Base-by-base conservation (phyloP, 1,140 invertebrate species). In the Euura lappo region DNA sequence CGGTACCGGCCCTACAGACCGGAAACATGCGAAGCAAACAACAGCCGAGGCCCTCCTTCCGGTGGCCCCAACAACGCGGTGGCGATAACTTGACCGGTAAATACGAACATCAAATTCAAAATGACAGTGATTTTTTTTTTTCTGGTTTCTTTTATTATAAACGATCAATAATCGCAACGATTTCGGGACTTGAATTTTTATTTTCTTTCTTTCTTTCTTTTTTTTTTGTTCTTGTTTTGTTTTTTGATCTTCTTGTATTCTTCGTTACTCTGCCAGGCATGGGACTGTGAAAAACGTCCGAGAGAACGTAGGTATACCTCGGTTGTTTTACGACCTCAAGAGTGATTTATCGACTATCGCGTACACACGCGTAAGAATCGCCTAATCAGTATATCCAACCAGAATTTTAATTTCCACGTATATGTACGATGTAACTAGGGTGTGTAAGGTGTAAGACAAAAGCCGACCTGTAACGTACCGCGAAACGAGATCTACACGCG, bases 11-110 rank as follows among this genome's bases (percentile, higher is more conserved):
- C 83, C 79, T 79, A 77, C 80, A 84, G 84, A 85, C 79, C 80
- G 85, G 78, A 87, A 85, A 87, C 85, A 87, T 87, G 87, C 87
- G 87, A 78, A 88, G 87, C 85, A 88, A 87, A 84, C 87, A 88
- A 79, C 87, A 88, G 79, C 87, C 86, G 71, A 88, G 87, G 87
- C 86, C 87, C 83, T 88, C 87, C 78, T 88, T 87, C 83, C 86
- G 87, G 80, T 88, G 87, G 87, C 85, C 86, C 81, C 86, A 87
- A 79, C 87, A 88, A 77, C 85, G 87, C 82, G 86, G 87, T 81
- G 86, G 85, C 81, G 86, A 87, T 85, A 88, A 87, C 79, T 81
- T 86, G 82, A 87, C 86, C 84, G 86, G 86, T 88, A 88, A 87
- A 86, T 87, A 86, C 75, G 77, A 11, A 11, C 67, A 43, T 13